Percentiles rank a stretch among this genome's conserved stretches.
These are phyloP conservation scores for Jaculus jaculus DNA, from an alignment of 2,113 vertebrate species.

Conservation along the genomic window DNA sequence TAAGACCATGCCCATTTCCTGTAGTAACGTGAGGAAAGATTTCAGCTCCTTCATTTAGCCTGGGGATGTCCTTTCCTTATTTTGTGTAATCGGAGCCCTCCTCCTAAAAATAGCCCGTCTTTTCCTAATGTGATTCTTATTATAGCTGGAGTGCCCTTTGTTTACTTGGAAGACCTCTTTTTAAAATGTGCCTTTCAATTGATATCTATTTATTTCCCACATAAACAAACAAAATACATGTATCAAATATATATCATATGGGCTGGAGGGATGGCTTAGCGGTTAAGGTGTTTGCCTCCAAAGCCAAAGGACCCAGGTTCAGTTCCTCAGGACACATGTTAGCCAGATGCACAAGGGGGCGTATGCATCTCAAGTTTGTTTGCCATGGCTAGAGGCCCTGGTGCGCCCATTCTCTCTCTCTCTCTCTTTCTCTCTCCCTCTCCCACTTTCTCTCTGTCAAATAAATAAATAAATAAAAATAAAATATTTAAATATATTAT, in stretches of 20 bases:
- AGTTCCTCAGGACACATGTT: too few species aligned
- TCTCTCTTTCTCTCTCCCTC: too few species aligned
- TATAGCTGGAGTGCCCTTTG: slow-evolving; percentile 57
- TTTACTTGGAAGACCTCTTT: slow-evolving; percentile 38
- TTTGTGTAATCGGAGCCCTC: slow-evolving; percentile 67
- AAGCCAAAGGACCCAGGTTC: too few species aligned
- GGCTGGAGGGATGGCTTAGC: too few species aligned
- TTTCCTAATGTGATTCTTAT: slow-evolving; percentile 64
- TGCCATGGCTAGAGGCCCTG: too few species aligned
- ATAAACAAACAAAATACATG: neutral
- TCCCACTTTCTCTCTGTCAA: too few species aligned
- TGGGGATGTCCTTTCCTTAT: slow-evolving; percentile 59
- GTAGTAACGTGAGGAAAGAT: slow-evolving; percentile 50
- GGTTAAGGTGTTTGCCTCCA: too few species aligned
- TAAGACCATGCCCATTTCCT: slow-evolving; percentile 42
- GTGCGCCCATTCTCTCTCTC: too few species aligned
- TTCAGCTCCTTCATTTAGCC: slow-evolving; percentile 54
- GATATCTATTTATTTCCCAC: neutral
- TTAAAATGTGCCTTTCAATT: neutral
- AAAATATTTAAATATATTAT: neutral
- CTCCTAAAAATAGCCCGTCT: slow-evolving; percentile 73
- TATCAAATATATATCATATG: neutral
- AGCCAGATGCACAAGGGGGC: too few species aligned
- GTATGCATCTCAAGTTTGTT: too few species aligned
- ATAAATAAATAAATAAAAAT: too few species aligned